Conservation (phyloP, 2,888 invertebrate species). For the Lamellibrachia columna region DNA sequence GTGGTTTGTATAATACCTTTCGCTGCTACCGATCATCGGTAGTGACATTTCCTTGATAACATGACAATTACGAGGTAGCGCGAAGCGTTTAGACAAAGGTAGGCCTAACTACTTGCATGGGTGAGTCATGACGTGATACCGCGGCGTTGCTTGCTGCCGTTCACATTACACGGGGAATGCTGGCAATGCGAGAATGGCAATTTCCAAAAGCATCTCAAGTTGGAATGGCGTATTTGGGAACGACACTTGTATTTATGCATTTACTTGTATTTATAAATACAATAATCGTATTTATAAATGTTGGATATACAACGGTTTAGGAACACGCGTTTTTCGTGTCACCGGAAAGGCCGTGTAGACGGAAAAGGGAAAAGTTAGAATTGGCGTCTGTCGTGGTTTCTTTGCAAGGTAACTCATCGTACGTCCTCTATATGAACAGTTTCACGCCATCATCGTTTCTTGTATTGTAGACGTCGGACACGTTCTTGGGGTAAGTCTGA, state of each 20-base stretch:
- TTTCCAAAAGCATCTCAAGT: neutral
- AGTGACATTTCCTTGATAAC: neutral
- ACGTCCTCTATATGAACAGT: no score
- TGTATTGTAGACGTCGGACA: no score
- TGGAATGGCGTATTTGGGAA: neutral
- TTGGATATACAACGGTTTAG: no score
- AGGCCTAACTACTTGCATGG: neutral
- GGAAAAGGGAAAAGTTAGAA: neutral
- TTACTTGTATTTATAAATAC: no score
- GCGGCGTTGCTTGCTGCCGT: neutral
- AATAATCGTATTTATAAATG: no score
- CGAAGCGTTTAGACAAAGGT: neutral
- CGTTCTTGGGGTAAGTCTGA: no score
- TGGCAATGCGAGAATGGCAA: neutral
- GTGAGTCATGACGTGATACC: neutral
- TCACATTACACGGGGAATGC: neutral
- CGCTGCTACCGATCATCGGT: neutral
- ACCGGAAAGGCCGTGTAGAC: neutral
- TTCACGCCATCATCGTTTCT: no score
- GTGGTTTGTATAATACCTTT: no score
- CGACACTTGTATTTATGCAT: constrained; percentile 26
- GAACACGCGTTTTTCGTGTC: no score
- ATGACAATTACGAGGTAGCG: neutral
- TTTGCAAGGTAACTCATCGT: neutral
- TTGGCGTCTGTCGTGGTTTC: neutral